phyloP scores from a whole-genome alignment of 2,113 vertebrate genomes.

The Caracal caracal region DNA sequence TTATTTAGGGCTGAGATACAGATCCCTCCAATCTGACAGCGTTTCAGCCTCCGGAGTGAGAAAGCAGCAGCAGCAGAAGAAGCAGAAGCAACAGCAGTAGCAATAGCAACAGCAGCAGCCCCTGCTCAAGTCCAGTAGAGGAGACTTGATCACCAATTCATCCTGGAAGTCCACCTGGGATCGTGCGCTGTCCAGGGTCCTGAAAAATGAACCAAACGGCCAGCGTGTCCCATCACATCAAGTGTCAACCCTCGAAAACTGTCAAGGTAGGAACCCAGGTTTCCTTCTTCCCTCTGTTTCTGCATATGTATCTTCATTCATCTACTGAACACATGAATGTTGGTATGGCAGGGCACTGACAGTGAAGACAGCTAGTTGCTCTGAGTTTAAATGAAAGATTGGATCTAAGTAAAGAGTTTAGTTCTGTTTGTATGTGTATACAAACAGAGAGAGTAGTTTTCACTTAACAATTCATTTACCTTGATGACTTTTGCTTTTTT shows the following conservation, averaged over 20 bases:
- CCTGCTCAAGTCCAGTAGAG: slow-evolving; percentile 58
- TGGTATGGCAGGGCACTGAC: background rate
- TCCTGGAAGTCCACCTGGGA: slow-evolving; percentile 30
- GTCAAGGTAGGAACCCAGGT: slow-evolving; percentile 88
- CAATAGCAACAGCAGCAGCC: slow-evolving; percentile 58
- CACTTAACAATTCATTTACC: background rate
- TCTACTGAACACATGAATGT: background rate
- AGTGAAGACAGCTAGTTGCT: background rate
- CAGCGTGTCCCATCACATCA: slow-evolving; percentile 92
- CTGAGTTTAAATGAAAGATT: slow-evolving; percentile 52
- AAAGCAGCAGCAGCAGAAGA: slow-evolving; percentile 67
- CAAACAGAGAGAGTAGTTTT: slow-evolving; percentile 34
- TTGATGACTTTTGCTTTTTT: slow-evolving; percentile 49
- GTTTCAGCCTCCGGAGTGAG: slow-evolving; percentile 70
- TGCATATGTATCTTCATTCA: background rate
- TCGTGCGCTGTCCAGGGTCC: slow-evolving; percentile 79
- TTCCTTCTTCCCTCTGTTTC: slow-evolving; percentile 2
- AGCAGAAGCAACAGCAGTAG: slow-evolving; percentile 63
- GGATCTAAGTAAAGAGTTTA: slow-evolving; percentile 10
- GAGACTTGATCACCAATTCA: slow-evolving; percentile 39
- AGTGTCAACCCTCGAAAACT: slow-evolving; percentile 89
- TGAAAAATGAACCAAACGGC: slow-evolving; percentile 94
- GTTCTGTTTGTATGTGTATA: background rate
- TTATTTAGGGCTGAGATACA: slow-evolving; percentile 77
- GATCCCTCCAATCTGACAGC: slow-evolving; percentile 71